Conservation (phyloP, 64 coral and sea anemone genomes). For the Pocillopora damicornis region DNA sequence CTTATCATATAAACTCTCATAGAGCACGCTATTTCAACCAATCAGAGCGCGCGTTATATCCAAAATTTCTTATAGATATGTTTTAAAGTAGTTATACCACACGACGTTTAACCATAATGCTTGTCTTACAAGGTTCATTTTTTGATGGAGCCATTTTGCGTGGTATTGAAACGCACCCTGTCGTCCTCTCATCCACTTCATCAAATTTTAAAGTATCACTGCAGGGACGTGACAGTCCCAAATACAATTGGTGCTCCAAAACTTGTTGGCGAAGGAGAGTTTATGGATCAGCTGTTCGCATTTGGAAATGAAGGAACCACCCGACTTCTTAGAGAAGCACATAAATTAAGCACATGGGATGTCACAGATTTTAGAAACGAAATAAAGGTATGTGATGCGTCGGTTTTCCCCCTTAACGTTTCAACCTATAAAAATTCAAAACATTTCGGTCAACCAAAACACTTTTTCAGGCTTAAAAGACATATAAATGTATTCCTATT, state of each 20-base stretch:
- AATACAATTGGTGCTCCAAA: slow-evolving; percentile 41
- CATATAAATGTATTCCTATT: background rate
- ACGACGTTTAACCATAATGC: background rate
- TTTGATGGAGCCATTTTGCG: slow-evolving; percentile 49
- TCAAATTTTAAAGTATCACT: slow-evolving; percentile 52
- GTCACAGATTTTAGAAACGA: slow-evolving; percentile 52
- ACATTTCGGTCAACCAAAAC: background rate
- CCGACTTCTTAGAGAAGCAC: slow-evolving; percentile 15
- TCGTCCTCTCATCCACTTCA: slow-evolving; percentile 35
- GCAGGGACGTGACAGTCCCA: slow-evolving; percentile 39
- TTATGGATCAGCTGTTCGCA: slow-evolving; percentile 46
- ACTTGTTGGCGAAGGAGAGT: background rate
- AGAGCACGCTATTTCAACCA: too few relatives aligned
- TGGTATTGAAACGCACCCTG: slow-evolving; percentile 34
- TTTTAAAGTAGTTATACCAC: too few relatives aligned
- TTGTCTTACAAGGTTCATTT: slow-evolving; percentile 28
- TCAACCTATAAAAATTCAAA: background rate
- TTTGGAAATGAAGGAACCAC: slow-evolving; percentile 39
- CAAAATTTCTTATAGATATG: too few relatives aligned
- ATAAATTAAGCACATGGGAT: slow-evolving; percentile 26
- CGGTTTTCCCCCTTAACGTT: background rate
- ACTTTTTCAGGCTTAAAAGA: background rate
- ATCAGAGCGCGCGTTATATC: too few relatives aligned
- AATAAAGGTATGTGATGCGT: slow-evolving; percentile 23
- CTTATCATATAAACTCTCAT: too few relatives aligned